Evolutionary conservation across 2,797 vertebrate species (phyloP).

Genomic region (Oceanodroma leucorhoa): DNA sequence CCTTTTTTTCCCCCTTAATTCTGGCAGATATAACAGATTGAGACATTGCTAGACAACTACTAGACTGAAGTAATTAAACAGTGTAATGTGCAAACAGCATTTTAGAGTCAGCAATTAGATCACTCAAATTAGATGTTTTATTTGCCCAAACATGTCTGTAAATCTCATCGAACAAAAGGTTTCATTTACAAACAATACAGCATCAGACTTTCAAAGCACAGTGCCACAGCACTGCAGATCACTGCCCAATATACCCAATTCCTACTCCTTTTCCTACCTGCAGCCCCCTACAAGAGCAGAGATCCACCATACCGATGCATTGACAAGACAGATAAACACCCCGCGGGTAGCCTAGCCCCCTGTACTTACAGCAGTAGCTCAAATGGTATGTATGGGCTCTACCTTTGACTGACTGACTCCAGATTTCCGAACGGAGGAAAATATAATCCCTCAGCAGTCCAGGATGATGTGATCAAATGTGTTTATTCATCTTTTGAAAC

Average conservation of each 20-base stretch:
- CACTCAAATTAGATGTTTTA: slow-evolving; percentile 44
- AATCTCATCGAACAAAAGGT: neutral
- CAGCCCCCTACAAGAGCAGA: neutral
- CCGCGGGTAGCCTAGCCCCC: neutral
- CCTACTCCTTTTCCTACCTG: neutral
- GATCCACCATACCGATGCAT: neutral
- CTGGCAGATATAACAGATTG: slow-evolving; percentile 36
- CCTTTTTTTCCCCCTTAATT: neutral
- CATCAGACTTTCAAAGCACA: neutral
- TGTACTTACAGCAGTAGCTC: neutral
- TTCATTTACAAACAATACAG: slow-evolving; percentile 19
- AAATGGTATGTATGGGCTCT: rapidly evolving
- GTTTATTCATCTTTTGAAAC: neutral
- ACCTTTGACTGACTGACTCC: neutral
- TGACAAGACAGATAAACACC: rapidly evolving
- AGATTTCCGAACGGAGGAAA: neutral
- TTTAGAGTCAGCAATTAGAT: slow-evolving; percentile 49
- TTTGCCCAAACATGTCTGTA: slow-evolving; percentile 32
- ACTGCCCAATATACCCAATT: neutral
- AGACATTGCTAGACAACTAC: slow-evolving; percentile 41
- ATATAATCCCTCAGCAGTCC: neutral
- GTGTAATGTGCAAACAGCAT: slow-evolving; percentile 54
- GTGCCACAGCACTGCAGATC: neutral
- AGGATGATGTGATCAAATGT: neutral
- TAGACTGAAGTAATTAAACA: slow-evolving; percentile 56